phyloP scores from a whole-genome alignment of 1,140 invertebrate species.

The Brachionus manjavacas region DNA sequence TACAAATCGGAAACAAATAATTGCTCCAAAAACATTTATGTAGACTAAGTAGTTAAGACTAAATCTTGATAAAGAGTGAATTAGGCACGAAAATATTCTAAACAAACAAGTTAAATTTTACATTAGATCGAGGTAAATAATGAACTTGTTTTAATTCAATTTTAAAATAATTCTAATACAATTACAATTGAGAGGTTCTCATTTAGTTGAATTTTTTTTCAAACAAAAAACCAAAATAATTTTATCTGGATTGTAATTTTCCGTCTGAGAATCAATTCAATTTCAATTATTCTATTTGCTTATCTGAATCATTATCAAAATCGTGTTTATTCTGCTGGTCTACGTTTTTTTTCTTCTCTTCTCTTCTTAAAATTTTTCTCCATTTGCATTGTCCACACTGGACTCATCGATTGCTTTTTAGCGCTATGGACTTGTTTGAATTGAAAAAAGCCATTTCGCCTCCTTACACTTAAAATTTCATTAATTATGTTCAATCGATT shows the following conservation, averaged over 20 bases:
- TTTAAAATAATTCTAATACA: not conserved
- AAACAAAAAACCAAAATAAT: not conserved
- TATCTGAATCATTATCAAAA: constrained; percentile 31
- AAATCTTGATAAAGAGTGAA: constrained; percentile 27
- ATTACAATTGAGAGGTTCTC: not conserved
- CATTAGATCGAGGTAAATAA: not conserved
- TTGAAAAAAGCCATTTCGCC: not conserved
- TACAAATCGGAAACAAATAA: not conserved
- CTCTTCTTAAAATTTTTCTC: not conserved
- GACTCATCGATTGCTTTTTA: not conserved
- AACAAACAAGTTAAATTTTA: constrained; percentile 24
- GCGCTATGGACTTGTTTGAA: not conserved
- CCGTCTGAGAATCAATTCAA: constrained; percentile 34
- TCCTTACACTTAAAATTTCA: not conserved
- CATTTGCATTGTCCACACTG: not conserved
- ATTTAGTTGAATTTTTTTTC: not conserved
- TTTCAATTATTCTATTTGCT: constrained; percentile 32
- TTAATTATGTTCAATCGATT: not conserved
- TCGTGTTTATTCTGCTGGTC: constrained; percentile 24
- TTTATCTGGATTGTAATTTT: constrained; percentile 32
- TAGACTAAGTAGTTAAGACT: not conserved
- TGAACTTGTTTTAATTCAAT: not conserved
- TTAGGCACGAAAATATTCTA: not conserved
- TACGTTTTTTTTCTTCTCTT: not conserved
- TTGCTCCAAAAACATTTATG: not conserved